Evolutionary conservation across 2,113 vertebrate species (phyloP), one percentile per base, ranked within the genome.

Genomic region (Silurus meridionalis): DNA sequence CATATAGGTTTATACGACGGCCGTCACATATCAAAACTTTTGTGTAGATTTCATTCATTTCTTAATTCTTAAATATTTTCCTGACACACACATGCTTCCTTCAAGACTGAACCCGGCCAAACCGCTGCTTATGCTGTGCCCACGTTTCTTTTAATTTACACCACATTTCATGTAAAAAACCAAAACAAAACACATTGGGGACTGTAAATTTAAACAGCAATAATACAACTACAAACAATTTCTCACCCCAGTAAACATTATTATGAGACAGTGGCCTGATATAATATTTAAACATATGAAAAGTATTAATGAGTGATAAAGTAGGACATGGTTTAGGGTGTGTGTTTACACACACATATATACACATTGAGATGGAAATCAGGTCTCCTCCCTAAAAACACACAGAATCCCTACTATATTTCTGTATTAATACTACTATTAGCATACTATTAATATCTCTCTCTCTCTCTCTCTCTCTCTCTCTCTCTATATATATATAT

Each of bases 311-410:
- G 13, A 69, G 5, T 69, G 6, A 69, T 69, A 28, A 71, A 37
- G n/a, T 17, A 75, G 7, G 9, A 53, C 11, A 8, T 0, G 3
- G 17, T 69, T 69, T 5, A 69, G 67, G 14, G 17, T 21, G 46
- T 21, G 46, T 50, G 71, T 17, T 74, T 74, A 50, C 17, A 50
- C 55, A 82, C 57, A 52, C 67, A 74, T 8, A 19, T 23, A 52
- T 9, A 75, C 57, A 82, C 67, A 64, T 9, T 55, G 5, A 77
- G 48, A 66, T 77, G 23, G 17, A 85, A 66, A 53, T 85, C 63
- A 52, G 72, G 48, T 53, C 72, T 85, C 83, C 83, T 85, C 72
- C 83, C 83, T 55, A 66, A 85, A 78, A 78, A 78, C 69, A 75
- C 80, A 82, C 80, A 86, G 10, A 82, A 28, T 21, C 55, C 67